These are phyloP conservation scores for Pandemis cinnamomeana DNA, from an alignment of 2,888 invertebrate species.

Conservation along the genomic window DNA sequence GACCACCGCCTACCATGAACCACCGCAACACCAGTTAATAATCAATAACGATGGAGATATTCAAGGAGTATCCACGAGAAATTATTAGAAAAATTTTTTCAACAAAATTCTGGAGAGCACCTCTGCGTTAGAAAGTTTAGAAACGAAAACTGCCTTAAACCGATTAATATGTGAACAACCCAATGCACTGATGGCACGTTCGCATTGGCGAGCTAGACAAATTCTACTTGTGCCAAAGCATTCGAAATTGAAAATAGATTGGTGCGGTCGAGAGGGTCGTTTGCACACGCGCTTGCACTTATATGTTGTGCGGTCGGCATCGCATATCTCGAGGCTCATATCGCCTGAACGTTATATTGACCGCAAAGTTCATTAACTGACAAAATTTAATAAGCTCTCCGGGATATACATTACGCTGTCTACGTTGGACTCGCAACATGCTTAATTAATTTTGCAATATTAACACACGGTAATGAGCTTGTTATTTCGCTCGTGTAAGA, in stretches of 20 bases:
- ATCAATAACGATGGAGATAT: too few species aligned
- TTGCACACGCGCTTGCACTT: slow-evolving; percentile 30
- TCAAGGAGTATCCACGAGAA: too few species aligned
- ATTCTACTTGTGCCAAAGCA: slow-evolving; percentile 49
- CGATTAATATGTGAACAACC: slow-evolving; percentile 22
- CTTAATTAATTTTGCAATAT: slow-evolving; percentile 16
- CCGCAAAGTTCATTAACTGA: slow-evolving; percentile 26
- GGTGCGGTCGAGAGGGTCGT: slow-evolving; percentile 46
- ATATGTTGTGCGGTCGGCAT: slow-evolving; percentile 30
- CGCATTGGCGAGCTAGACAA: slow-evolving; percentile 45
- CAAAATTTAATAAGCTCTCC: slow-evolving; percentile 29
- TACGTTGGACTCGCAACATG: slow-evolving; percentile 1
- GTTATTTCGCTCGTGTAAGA: neutral
- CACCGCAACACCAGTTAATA: too few species aligned
- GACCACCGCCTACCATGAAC: too few species aligned
- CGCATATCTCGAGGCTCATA: slow-evolving; percentile 38
- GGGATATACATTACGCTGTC: slow-evolving; percentile 18
- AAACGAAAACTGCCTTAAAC: neutral
- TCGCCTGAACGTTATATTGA: slow-evolving; percentile 16
- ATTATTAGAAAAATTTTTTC: too few species aligned
- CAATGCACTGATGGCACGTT: slow-evolving; percentile 28
- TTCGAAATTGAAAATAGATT: slow-evolving; percentile 50
- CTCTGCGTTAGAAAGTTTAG: neutral
- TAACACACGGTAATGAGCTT: neutral
- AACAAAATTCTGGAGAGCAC: too few species aligned